Evolutionary conservation across 2,113 vertebrate genomes (phyloP), one percentile per base, ranked within the genome.

Genomic region (human (Homo sapiens)): DNA sequence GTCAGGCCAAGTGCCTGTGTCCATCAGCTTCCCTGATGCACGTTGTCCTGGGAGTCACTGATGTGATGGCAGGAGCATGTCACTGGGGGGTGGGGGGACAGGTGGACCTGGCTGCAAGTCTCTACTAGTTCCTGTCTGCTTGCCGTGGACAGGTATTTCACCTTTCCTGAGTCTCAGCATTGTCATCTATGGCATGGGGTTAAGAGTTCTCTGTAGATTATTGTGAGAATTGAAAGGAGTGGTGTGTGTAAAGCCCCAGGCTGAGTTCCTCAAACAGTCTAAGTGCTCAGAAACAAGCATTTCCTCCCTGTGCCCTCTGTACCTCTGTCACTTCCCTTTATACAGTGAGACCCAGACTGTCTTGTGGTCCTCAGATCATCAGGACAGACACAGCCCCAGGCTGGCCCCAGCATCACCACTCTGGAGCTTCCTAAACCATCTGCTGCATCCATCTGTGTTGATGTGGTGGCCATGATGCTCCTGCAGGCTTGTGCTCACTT

Each of bases 381-480:
- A 22, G 48, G 52, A 38, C 52, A 13, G 32, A 35, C 0, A 20
- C 8, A 50, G 30, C 35, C 9, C 1, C 0, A 16, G 45, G 2
- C 8, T 17, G 35, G 16, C 25, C 11, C 18, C 8, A 25, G 30
- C 40, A 11, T 18, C 1, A 1, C 5, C 2, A 10, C 57, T 10
- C 35, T 52, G 43, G 17, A 7, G 6, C 10, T 48, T 85, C 30
- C 27, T 38, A 3, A 30, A 25, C 5, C 0, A 0, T 1, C 70
- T 3, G 0, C 48, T 0, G 0, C 3, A 1, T 9, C 17, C 30
- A 27, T 76, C 14, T 10, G 43, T 16, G 2, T 10, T 22, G 66
- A 35, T 0, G 3, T 9, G 0, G 27, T 12, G 52, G 23, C 4
- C 0, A 1, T 6, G 14, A 2, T 0, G 5, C 55, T 72, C 38